Evolutionary conservation across 2,113 vertebrate species (phyloP), one percentile per base, ranked within the genome.

Genomic region (Eonycteris spelaea): DNA sequence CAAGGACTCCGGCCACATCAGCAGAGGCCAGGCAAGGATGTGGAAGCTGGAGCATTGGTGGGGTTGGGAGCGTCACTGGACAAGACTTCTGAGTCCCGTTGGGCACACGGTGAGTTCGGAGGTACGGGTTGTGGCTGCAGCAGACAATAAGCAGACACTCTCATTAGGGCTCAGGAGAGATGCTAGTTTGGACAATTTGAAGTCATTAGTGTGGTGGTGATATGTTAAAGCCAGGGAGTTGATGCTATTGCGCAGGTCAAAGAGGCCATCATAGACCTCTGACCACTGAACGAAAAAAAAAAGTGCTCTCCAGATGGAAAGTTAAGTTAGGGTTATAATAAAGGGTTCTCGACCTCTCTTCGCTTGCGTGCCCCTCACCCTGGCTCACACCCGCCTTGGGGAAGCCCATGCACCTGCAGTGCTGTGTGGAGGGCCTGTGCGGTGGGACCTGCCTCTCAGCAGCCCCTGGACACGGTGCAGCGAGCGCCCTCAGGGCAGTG

Each of bases 401-500:
- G 14, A 10, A 88, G 45, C 67, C 59, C 15, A 0, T 13, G 38
- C 55, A 2, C 61, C 26, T 53, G 0, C 12, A 14, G 40, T 19
- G 51, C 10, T 1, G 3, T 9, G 7, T 6, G 1, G 2, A 51
- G 38, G 16, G 33, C 5, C 57, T 16, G 1, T 43, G 21, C 43
- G 12, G 0, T 4, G 10, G 57, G 86, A 35, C n/a, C 1, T 5
- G 1, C 65, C 70, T 57, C 28, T 38, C 0, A 53, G 26, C 28
- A 43, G 12, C 35, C 77, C 30, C 13, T 5, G 26, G n/a, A 30
- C 79, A 22, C 1, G 7, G 38, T 4, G 1, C 63, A 59, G 5
- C 0, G 0, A 73, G 68, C 68, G 26, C 75, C 33, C 83, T 28
- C 30, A 7, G 55, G n/a, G 45, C 73, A 30, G 40, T 40, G 40